These are phyloP conservation scores for Acanthaster planci DNA, from an alignment of 35 echinoderm and acorn worm genomes.

Conservation along the genomic window DNA sequence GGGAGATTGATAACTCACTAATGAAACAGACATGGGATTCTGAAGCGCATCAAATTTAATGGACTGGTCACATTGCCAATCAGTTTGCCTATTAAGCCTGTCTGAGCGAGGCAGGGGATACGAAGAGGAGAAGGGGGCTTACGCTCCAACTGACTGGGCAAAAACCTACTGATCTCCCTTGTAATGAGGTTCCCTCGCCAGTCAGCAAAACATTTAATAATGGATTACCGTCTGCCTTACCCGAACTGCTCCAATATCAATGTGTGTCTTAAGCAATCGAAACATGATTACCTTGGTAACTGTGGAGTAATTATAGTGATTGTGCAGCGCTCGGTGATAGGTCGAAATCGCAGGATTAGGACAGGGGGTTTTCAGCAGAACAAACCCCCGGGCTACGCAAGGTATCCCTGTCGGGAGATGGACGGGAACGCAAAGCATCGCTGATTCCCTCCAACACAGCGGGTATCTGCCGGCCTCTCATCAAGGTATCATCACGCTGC, in stretches of 20 bases:
- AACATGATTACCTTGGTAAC: slow-evolving; percentile 33
- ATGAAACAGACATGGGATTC: slow-evolving; percentile 25
- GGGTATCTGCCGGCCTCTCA: slow-evolving; percentile 13
- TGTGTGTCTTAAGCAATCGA: slow-evolving; percentile 31
- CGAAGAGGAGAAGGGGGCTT: not conserved
- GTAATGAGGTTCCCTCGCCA: slow-evolving; percentile 18
- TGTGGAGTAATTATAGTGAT: slow-evolving; percentile 28
- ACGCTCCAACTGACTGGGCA: slow-evolving; percentile 16
- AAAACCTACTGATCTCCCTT: slow-evolving; percentile 22
- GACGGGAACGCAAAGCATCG: slow-evolving; percentile 24
- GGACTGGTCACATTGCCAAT: slow-evolving; percentile 32
- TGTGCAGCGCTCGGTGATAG: slow-evolving; percentile 22
- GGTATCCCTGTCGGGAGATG: slow-evolving; percentile 7
- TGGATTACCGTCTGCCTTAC: slow-evolving; percentile 21
- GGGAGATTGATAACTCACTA: slow-evolving; percentile 27
- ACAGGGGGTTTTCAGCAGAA: slow-evolving; percentile 2
- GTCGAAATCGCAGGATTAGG: slow-evolving; percentile 12
- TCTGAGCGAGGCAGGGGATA: not conserved
- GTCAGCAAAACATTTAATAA: slow-evolving; percentile 27
- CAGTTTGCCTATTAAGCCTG: slow-evolving; percentile 26
- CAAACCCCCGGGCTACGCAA: slow-evolving; percentile 15
- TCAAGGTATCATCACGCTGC: slow-evolving; percentile 13
- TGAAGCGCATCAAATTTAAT: slow-evolving; percentile 32
- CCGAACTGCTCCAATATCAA: slow-evolving; percentile 21
- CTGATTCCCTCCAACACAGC: not conserved